phyloP scores from a whole-genome alignment of 2,797 vertebrate species.

The Pangasius larnaudii region DNA sequence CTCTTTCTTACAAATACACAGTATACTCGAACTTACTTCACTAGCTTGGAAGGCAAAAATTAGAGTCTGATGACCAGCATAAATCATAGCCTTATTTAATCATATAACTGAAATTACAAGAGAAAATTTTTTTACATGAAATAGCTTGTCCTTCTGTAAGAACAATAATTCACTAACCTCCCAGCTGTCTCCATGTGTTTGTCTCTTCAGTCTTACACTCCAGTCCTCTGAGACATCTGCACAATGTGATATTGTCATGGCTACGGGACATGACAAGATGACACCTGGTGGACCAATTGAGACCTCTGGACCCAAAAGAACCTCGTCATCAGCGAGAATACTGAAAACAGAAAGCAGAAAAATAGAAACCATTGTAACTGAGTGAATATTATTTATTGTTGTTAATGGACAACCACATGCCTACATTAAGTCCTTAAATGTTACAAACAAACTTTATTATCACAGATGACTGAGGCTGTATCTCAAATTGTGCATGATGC shows the following conservation, averaged over 20 bases:
- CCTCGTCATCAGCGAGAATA: slow-evolving; percentile 83
- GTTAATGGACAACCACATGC: not conserved
- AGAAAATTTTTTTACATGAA: too few relatives aligned
- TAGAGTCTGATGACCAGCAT: not conserved
- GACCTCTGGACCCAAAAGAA: slow-evolving; percentile 91
- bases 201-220: slow-evolving; percentile 89
- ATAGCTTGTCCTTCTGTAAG: not conserved
- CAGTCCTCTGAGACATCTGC: slow-evolving; percentile 88
- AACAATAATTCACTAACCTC: slow-evolving; percentile 79
- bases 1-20: not conserved
- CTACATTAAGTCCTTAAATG: not conserved
- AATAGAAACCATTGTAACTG: not conserved
- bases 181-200: slow-evolving; percentile 87
- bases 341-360: slow-evolving; percentile 65
- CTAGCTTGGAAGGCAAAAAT: not conserved
- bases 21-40: not conserved
- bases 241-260: slow-evolving; percentile 93
- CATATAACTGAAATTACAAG: not conserved
- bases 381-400: not conserved
- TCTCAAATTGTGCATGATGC: not conserved
- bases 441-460: not conserved
- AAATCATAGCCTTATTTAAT: not conserved
- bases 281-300: slow-evolving; percentile 89
- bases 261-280: slow-evolving; percentile 83
- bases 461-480: not conserved